phyloP scores from a whole-genome alignment of 2,888 invertebrate genomes.

The Sesamia inferens region DNA sequence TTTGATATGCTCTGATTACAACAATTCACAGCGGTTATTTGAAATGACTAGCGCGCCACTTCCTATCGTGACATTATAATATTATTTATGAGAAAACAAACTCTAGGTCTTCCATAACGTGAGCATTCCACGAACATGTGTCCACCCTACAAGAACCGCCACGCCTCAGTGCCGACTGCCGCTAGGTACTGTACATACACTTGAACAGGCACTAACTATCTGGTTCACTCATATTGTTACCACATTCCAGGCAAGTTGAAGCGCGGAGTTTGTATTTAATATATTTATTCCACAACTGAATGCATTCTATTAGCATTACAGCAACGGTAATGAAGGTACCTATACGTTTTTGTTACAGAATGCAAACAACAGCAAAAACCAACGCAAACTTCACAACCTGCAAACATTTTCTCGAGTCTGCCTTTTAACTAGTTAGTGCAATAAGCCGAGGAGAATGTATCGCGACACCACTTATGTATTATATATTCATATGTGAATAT shows the following conservation, averaged over 20 bases:
- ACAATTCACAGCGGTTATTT: conserved; percentile 52
- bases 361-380: conserved; percentile 28
- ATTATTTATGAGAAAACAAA: conserved; percentile 38
- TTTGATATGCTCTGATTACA: conserved; percentile 63
- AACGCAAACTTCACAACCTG: conserved; percentile 3
- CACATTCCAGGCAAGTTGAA: conserved; percentile 18
- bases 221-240: conserved; percentile 6
- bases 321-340: conserved; percentile 21
- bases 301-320: conserved; percentile 15
- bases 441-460: neutral
- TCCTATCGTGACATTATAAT: conserved; percentile 49
- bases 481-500: no score
- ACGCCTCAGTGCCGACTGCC: neutral
- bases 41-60: conserved; percentile 41
- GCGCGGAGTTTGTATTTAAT: conserved; percentile 22
- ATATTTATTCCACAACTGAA: conserved; percentile 2
- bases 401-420: conserved; percentile 29
- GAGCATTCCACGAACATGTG: neutral
- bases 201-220: conserved; percentile 23
- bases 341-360: conserved; percentile 20
- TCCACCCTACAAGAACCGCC: no score
- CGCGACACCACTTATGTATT: neutral
- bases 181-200: conserved; percentile 15
- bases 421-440: conserved; percentile 20
- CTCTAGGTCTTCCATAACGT: conserved; percentile 22